These are phyloP conservation scores for Corydoras sp. DNA, from an alignment of 2,113 vertebrate genomes.

Conservation along the genomic window DNA sequence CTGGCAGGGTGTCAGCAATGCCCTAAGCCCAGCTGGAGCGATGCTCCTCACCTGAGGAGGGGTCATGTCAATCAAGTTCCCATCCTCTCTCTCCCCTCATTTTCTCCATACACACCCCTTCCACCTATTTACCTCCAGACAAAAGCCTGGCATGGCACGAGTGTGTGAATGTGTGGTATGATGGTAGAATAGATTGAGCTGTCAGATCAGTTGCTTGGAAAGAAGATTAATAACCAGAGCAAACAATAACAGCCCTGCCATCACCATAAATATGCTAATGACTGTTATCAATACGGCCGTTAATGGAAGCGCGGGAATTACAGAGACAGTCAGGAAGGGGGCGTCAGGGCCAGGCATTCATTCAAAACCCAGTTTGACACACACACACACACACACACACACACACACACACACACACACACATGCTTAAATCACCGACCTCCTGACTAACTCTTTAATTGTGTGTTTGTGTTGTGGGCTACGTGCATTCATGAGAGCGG, in stretches of 20 bases:
- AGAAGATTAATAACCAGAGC: conserved; percentile 97
- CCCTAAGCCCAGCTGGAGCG: conserved; percentile 81
- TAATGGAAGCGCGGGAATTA: conserved; percentile 84
- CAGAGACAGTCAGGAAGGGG: conserved; percentile 69
- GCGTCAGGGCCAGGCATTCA: conserved; percentile 76
- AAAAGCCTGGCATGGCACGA: conserved; percentile 45
- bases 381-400: conserved; percentile 62
- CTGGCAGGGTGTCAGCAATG: conserved; percentile 70
- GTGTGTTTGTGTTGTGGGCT: conserved; percentile 15
- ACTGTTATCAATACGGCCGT: conserved; percentile 83
- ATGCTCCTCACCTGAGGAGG: conserved; percentile 82
- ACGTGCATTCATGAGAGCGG: neutral
- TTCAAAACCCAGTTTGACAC: conserved; percentile 69
- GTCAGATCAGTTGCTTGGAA: conserved; percentile 89
- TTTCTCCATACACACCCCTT: conserved; percentile 8
- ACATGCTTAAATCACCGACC: conserved; percentile 33
- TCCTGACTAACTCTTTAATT: conserved; percentile 50
- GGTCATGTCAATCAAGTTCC: conserved; percentile 86
- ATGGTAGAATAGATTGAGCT: conserved; percentile 99
- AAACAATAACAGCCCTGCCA: conserved; percentile 98
- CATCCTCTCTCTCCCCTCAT: conserved; percentile 26
- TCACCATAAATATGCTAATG: conserved; percentile 99
- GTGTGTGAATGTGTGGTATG: conserved; percentile 63
- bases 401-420: conserved; percentile 53
- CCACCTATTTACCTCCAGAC: conserved; percentile 54